Evolutionary conservation across 2,797 vertebrate genomes (phyloP).

Genomic region (Myiotriccus ornatus): DNA sequence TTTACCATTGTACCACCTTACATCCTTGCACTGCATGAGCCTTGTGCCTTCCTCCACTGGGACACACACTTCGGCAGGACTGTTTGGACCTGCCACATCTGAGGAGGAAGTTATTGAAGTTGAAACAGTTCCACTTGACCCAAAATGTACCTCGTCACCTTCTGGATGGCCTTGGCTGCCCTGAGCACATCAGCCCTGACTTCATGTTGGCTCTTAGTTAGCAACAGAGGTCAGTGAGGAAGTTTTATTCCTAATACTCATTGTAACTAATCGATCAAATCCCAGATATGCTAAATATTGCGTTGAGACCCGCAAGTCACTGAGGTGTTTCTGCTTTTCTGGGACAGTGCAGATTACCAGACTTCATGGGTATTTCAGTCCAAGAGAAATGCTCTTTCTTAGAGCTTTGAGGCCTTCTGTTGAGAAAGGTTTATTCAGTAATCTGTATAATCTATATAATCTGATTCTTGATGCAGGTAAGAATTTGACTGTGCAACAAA

Average conservation of each 20-base stretch:
- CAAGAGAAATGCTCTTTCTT: neutral
- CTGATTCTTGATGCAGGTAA: neutral
- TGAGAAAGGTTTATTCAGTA: neutral
- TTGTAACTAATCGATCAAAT: neutral
- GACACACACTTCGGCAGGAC: neutral
- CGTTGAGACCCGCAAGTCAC: neutral
- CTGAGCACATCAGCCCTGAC: neutral
- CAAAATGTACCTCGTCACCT: neutral
- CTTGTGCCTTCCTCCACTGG: neutral
- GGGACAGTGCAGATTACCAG: neutral
- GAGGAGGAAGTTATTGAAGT: neutral
- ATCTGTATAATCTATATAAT: neutral
- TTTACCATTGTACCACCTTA: neutral
- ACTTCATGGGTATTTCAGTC: neutral
- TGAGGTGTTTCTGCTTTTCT: neutral
- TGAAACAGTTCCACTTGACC: neutral
- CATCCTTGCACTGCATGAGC: rapidly evolving
- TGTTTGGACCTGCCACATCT: neutral
- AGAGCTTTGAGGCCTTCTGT: neutral
- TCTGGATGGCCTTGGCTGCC: neutral
- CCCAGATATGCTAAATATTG: neutral
- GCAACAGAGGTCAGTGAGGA: neutral
- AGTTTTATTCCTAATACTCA: neutral
- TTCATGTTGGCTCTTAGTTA: neutral
- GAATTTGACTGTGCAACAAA: neutral